Evolutionary conservation across 2,797 vertebrate species (phyloP), one percentile per base, ranked within the genome.

Genomic region (Enteromius treurensis): DNA sequence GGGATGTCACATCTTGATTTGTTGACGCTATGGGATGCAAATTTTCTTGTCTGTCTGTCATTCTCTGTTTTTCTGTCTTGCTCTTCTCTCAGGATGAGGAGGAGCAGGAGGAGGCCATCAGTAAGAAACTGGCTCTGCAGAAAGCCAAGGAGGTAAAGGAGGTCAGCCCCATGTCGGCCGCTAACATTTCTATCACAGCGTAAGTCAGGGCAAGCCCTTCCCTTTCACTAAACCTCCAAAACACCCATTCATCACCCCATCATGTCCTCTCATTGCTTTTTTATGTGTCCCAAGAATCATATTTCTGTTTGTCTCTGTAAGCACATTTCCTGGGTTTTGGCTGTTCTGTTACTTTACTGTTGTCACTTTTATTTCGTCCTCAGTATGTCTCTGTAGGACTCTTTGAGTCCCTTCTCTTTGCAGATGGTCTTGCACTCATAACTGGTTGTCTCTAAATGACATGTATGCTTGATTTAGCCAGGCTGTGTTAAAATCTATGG

Each of bases 111-210:
- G 98, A 97, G 86, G 97, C 97, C 53, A 98, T 97, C 88, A 98
- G 93, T 80, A 98, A 99, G 91, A 99, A 99, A 89, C 92, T 98
- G 0, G 97, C 97, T 5, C 92, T 98, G 74, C 98, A 99, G 73
- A 99, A 98, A 89, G 97, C 97, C 88, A 99, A 97, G 91, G 98
- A 98, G 90, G 97, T 98, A 86, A 97, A 97, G 0, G 98, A 99
- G 92, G 98, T 98, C 91, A 99, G 98, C 91, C 97, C 98, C 84
- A 95, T 98, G 93, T 98, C 97, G 0, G 97, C 97, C 0, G 94
- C 97, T 21, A 98, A 97, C 92, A 96, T 98, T 88, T 99, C 98
- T 87, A 96, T 99, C 5, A 96, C 97, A 40, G 96, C 97, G 97
- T 99, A 96, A 99, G 98, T 92, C 47, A 73, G 29, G 53, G 68